These are phyloP conservation scores for Phylloscopus trochiloides DNA, from an alignment of 2,113 vertebrate species.

Conservation along the genomic window DNA sequence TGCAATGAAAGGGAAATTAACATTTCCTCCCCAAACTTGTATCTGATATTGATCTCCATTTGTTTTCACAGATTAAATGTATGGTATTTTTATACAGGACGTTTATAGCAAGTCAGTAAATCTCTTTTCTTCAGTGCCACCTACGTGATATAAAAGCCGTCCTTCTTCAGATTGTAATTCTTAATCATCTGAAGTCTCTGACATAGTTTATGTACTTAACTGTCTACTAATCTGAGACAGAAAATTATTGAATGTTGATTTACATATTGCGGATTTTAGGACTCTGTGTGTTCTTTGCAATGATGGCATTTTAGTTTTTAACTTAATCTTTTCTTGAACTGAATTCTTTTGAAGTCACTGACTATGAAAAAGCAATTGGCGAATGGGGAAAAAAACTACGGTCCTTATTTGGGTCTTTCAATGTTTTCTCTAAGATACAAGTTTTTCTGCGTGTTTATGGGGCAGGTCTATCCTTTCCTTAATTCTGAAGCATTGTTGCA, in stretches of 20 bases:
- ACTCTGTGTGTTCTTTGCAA: background rate
- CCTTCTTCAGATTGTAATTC: background rate
- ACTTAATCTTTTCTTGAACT: background rate
- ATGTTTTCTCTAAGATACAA: background rate
- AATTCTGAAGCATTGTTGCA: background rate
- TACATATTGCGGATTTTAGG: background rate
- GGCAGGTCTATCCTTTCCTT: background rate
- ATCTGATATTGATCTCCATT: conserved; percentile 50
- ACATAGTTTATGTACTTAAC: background rate
- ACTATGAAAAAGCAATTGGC: background rate
- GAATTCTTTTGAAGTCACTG: background rate
- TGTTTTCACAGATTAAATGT: conserved; percentile 50
- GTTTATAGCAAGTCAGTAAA: background rate
- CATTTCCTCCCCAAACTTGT: conserved; percentile 62
- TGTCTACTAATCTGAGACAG: background rate
- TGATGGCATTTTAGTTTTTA: background rate
- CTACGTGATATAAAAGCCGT: background rate
- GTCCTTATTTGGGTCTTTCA: background rate
- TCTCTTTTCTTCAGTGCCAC: background rate
- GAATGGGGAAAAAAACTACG: background rate
- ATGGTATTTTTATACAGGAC: background rate
- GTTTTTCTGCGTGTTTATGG: background rate
- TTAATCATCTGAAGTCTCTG: background rate
- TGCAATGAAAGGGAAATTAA: conserved; percentile 71
- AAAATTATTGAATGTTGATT: background rate